These are phyloP conservation scores for Sarcoramphus papa DNA, from an alignment of 2,797 vertebrate genomes.

Conservation along the genomic window DNA sequence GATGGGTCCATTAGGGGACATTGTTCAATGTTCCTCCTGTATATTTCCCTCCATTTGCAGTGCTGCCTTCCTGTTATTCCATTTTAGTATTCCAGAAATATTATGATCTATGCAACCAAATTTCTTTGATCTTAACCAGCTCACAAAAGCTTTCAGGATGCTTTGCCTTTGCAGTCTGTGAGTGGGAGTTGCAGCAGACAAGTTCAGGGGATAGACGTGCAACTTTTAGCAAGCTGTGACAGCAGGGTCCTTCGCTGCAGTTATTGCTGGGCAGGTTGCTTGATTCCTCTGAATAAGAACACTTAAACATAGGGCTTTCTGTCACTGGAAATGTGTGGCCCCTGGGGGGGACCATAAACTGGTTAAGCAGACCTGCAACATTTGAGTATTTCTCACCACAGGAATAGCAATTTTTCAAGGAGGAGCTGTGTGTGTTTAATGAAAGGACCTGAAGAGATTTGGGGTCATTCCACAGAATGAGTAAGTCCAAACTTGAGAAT, in stretches of 20 bases:
- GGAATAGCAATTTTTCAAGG: not conserved
- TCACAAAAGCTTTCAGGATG: conserved; percentile 17
- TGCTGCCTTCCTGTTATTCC: not conserved
- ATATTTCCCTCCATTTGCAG: not conserved
- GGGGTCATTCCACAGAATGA: not conserved
- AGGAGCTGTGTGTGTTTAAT: not conserved
- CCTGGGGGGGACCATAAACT: not conserved
- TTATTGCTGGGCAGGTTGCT: not conserved
- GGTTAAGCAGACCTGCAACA: not conserved
- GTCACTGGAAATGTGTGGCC: not conserved
- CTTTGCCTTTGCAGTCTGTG: not conserved
- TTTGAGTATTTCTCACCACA: not conserved
- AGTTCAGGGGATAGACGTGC: not conserved
- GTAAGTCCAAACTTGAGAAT: not conserved
- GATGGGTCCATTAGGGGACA: not conserved
- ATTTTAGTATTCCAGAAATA: not conserved
- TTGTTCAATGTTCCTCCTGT: not conserved
- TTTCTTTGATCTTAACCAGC: conserved; percentile 17
- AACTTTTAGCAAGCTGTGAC: not conserved
- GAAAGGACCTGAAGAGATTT: not conserved
- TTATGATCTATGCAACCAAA: not conserved
- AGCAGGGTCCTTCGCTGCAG: not conserved
- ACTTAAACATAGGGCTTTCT: not conserved
- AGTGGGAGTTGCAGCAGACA: not conserved
- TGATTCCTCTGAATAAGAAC: not conserved